phyloP scores from a whole-genome alignment of 2,888 invertebrate species.

The Mactromeris polynyma region DNA sequence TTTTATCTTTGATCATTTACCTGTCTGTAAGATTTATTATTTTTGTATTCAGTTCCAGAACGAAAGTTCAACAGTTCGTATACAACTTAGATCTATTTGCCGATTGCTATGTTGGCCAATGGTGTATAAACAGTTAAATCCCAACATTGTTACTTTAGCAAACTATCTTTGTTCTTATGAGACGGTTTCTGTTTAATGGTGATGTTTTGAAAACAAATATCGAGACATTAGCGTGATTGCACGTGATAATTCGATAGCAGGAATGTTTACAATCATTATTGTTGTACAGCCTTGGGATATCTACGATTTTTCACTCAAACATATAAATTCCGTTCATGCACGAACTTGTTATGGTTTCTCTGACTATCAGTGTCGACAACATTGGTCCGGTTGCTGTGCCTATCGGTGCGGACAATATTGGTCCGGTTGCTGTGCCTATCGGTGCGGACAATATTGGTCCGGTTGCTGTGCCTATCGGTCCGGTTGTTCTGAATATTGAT shows the following conservation, averaged over 20 bases:
- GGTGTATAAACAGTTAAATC: not conserved
- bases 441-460: too few relatives aligned
- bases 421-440: too few relatives aligned
- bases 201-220: not conserved
- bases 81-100: not conserved
- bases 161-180: not conserved
- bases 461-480: too few relatives aligned
- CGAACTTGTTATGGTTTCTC: too few relatives aligned
- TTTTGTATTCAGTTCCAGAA: not conserved
- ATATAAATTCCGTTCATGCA: too few relatives aligned
- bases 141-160: not conserved
- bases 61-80: slow-evolving; percentile 10
- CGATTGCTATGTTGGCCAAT: not conserved
- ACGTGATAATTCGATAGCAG: not conserved
- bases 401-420: too few relatives aligned
- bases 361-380: too few relatives aligned
- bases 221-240: not conserved
- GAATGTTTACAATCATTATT: not conserved
- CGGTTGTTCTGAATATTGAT: too few relatives aligned
- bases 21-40: not conserved
- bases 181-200: not conserved
- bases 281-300: not conserved
- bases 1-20: not conserved
- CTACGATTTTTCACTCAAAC: too few relatives aligned
- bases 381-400: too few relatives aligned